Evolutionary conservation across 2,797 vertebrate genomes (phyloP).

Genomic region (Taenioides sp.): DNA sequence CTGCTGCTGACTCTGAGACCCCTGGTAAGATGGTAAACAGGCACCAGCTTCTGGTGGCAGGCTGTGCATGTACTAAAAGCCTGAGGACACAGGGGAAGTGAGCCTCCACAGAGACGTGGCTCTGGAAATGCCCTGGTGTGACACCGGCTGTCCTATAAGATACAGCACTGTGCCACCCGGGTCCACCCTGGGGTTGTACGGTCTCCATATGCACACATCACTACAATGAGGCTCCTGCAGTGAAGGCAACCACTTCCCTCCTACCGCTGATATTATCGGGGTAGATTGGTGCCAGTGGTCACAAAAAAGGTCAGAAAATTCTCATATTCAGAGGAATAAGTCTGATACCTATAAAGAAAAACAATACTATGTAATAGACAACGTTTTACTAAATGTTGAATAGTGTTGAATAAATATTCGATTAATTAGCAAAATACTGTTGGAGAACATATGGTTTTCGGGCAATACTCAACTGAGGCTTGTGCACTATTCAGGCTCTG

Average conservation of each 20-base stretch:
- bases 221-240: constrained; percentile 65
- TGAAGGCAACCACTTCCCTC: constrained; percentile 62
- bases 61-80: constrained; percentile 52
- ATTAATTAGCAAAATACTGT: background rate
- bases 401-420: background rate
- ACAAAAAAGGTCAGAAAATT: constrained; percentile 64
- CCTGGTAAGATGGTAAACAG: constrained; percentile 73
- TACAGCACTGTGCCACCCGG: constrained; percentile 59
- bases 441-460: no score
- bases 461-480: no score
- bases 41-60: constrained; percentile 72
- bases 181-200: constrained; percentile 61
- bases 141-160: constrained; percentile 71
- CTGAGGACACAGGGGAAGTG: constrained; percentile 61
- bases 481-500: no score
- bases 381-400: background rate
- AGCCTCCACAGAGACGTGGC: constrained; percentile 67
- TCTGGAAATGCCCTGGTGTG: constrained; percentile 65
- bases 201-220: constrained; percentile 79
- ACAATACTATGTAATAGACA: background rate
- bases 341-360: background rate
- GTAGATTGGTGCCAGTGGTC: constrained; percentile 67
- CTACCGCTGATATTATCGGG: constrained; percentile 69
- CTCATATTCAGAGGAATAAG: background rate
- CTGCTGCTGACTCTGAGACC: constrained; percentile 59